These are phyloP conservation scores for Typhlomys cinereus DNA, from an alignment of 2,113 vertebrate species.

Conservation along the genomic window DNA sequence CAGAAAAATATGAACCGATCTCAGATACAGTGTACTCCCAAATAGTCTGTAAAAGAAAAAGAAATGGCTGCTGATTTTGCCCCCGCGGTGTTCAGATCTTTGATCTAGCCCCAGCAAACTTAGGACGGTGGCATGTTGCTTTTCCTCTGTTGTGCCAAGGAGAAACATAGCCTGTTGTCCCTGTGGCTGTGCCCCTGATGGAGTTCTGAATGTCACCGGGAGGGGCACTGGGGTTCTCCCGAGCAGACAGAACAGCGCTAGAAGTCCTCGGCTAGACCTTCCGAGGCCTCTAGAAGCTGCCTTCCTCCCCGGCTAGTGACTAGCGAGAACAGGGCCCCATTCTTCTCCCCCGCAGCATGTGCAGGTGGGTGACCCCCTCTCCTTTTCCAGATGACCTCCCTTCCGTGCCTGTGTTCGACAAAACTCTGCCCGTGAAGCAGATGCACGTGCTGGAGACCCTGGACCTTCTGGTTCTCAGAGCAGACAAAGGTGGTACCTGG, in stretches of 20 bases:
- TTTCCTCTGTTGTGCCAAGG: not conserved
- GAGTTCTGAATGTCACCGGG: not conserved
- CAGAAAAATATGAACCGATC: not conserved
- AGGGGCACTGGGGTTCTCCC: not conserved
- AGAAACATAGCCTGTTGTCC: not conserved
- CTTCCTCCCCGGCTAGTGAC: not conserved
- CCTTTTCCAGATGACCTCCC: conserved; percentile 88
- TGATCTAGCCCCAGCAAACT: not conserved
- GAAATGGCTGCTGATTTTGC: not conserved
- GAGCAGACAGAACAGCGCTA: not conserved
- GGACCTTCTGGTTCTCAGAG: conserved; percentile 94
- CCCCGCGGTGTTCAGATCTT: not conserved
- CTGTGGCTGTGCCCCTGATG: rapidly evolving
- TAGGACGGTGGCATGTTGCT: not conserved
- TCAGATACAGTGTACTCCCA: not conserved
- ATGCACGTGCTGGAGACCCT: conserved; percentile 95
- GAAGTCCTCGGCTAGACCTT: not conserved
- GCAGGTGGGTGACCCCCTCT: not conserved
- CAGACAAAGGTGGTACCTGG: conserved; percentile 93
- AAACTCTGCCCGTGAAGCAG: conserved; percentile 95
- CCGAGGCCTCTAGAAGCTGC: not conserved
- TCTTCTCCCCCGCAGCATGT: not conserved
- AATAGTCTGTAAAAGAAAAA: conserved; percentile 32
- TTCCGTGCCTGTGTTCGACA: conserved; percentile 94
- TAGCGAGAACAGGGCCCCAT: conserved; percentile 27